A percentile compares a stretch with the other conserved stretches of the same genome.
These are phyloP conservation scores for Eidolon dupreanum DNA, from an alignment of 2,797 vertebrate genomes.

Conservation along the genomic window DNA sequence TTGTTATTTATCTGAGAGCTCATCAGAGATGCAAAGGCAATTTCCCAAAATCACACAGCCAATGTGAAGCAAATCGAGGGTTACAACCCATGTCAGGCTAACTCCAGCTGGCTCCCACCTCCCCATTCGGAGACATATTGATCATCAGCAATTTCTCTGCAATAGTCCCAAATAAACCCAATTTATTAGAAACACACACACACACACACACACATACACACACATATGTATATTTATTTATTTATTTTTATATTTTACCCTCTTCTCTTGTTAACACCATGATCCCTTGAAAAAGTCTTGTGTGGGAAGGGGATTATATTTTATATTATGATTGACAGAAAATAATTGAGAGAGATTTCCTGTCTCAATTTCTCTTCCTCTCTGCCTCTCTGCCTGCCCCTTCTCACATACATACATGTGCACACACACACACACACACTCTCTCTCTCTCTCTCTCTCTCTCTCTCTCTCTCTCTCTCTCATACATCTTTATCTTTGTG, in stretches of 20 bases:
- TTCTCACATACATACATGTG: not conserved
- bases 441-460: too few species aligned
- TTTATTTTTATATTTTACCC: not conserved
- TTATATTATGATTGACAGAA: slow-evolving; percentile 69
- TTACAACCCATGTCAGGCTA: not conserved
- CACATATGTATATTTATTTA: not conserved
- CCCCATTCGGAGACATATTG: not conserved
- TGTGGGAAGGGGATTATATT: slow-evolving; percentile 59
- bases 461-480: too few species aligned
- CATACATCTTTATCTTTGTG: not conserved
- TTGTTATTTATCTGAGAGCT: not conserved
- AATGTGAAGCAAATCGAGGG: not conserved
- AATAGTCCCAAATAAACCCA: slow-evolving; percentile 27
- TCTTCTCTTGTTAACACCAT: not conserved
- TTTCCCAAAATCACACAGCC: not conserved
- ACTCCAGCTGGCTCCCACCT: not conserved
- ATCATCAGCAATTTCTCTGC: not conserved
- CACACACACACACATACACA: not conserved
- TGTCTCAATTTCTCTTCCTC: slow-evolving; percentile 66
- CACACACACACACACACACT: not conserved
- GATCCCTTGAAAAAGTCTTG: slow-evolving; percentile 39
- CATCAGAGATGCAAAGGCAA: not conserved
- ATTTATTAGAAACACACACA: not conserved
- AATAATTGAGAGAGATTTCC: slow-evolving; percentile 70
- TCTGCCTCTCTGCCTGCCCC: slow-evolving; percentile 26